Base-by-base conservation (phyloP, 2,113 vertebrate species). In the Mesoclemmys tuberculata region DNA sequence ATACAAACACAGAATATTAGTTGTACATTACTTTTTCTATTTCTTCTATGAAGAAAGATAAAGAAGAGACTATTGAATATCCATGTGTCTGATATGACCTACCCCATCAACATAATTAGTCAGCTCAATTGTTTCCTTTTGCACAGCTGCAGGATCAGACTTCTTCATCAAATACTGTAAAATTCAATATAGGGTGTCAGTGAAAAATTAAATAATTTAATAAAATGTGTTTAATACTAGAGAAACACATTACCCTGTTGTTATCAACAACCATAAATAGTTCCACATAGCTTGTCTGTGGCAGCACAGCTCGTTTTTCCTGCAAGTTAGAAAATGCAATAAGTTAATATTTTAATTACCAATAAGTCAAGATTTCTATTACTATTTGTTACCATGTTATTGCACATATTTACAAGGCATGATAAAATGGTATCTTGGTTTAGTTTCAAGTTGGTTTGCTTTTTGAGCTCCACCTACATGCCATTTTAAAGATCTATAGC, bases 91-190 rank as follows among this genome's bases (percentile, higher is more conserved):
- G 78, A 19, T 90, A 49, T 75, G 78, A 97, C 98, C 98, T 97
- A 99, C 99, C 98, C 98, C 98, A 84, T 99, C 98, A 64, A 99
- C 95, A 1, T 99, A 97, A 97, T 99, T 99, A 52, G 98, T 98
- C 96, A 99, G 91, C 90, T 98, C 94, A 81, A 99, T 98, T 86
- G 98, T 97, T 94, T 99, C 98, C 6, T 98, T 97, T 78, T 96
- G 97, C 52, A 99, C 98, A 0, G 97, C 98, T 0, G 97, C 97
- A 14, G 54, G 75, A 93, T 99, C 98, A 11, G 80, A 29, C 2
- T 98, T 85, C 95, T 97, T 97, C 31, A 93, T 2, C 13, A 87
- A 71, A 90, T 98, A 99, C 99, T 99, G 98, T 79, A 93, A 97
- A 90, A 93, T 93, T 49, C 14, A 87, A 55, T 12, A 90, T 5